phyloP scores from a whole-genome alignment of 2,113 vertebrate genomes.

The Cyrtonyx montezumae region DNA sequence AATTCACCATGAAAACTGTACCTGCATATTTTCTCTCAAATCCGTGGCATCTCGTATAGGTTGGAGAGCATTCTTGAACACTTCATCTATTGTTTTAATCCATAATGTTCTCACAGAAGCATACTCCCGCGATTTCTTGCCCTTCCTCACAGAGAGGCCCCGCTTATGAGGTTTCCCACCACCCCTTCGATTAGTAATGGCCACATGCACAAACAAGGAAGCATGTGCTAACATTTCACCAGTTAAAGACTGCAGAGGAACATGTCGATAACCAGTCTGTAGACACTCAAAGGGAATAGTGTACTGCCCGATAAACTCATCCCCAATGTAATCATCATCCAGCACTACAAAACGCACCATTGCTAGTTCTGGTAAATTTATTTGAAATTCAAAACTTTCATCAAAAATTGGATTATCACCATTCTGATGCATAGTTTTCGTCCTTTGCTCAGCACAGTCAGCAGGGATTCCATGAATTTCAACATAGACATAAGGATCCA shows the following conservation, averaged over 20 bases:
- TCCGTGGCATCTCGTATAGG: constrained; percentile 94
- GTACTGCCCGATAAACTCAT: constrained; percentile 97
- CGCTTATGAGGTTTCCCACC: constrained; percentile 97
- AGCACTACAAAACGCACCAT: constrained; percentile 98
- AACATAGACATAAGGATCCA: constrained; percentile 97
- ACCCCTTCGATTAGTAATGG: constrained; percentile 96
- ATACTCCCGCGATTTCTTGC: constrained; percentile 93
- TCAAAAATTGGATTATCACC: constrained; percentile 97
- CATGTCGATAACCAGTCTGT: constrained; percentile 94
- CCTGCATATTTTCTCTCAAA: constrained; percentile 98
- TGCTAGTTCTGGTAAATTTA: constrained; percentile 95
- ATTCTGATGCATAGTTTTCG: constrained; percentile 95
- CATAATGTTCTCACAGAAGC: constrained; percentile 92
- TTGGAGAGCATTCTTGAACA: constrained; percentile 92
- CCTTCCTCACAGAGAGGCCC: constrained; percentile 94
- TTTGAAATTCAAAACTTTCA: constrained; percentile 98
- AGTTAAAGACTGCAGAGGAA: constrained; percentile 92
- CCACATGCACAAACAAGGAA: constrained; percentile 95
- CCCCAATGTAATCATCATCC: constrained; percentile 97
- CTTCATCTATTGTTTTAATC: constrained; percentile 94
- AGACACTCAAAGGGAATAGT: constrained; percentile 98
- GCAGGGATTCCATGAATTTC: constrained; percentile 98
- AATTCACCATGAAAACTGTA: constrained; percentile 61
- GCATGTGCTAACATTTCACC: constrained; percentile 91
- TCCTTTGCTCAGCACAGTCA: constrained; percentile 95